phyloP scores from a whole-genome alignment of 2,888 invertebrate genomes.

The Sycophila texana region DNA sequence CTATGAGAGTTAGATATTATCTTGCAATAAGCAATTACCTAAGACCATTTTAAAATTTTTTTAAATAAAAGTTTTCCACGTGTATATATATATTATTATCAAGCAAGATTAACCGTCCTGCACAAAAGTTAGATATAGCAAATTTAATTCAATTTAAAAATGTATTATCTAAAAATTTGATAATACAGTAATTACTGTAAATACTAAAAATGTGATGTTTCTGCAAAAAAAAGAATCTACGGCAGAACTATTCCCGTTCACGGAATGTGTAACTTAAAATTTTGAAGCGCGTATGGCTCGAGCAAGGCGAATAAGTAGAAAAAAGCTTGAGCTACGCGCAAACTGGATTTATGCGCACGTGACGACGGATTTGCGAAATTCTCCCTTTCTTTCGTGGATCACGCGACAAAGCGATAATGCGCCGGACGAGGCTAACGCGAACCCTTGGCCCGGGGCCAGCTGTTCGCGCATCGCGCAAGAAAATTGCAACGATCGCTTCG shows the following conservation, averaged over 20 bases:
- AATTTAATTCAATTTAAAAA: too few species aligned
- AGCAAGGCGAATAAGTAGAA: neutral
- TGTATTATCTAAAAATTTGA: too few species aligned
- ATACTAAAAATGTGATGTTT: too few species aligned
- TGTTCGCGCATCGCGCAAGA: constrained; percentile 21
- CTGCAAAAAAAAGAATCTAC: too few species aligned
- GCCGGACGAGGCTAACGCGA: constrained; percentile 61
- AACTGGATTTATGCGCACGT: constrained; percentile 49
- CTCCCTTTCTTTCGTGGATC: constrained; percentile 30
- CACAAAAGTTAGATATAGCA: too few species aligned
- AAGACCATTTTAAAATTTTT: too few species aligned
- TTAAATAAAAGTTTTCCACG: too few species aligned
- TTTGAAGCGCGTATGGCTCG: neutral
- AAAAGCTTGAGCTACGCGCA: constrained; percentile 7
- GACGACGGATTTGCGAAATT: constrained; percentile 52
- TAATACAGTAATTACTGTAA: too few species aligned
- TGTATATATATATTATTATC: too few species aligned
- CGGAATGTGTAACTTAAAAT: neutral
- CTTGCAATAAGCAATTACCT: neutral
- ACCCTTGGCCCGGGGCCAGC: constrained; percentile 65
- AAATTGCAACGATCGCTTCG: neutral
- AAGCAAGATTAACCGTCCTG: too few species aligned
- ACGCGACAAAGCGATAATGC: constrained; percentile 62
- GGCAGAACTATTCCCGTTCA: too few species aligned
- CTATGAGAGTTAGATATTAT: neutral